Conservation (phyloP, 2,113 vertebrate species). For the Oreochromis tanganicae region DNA sequence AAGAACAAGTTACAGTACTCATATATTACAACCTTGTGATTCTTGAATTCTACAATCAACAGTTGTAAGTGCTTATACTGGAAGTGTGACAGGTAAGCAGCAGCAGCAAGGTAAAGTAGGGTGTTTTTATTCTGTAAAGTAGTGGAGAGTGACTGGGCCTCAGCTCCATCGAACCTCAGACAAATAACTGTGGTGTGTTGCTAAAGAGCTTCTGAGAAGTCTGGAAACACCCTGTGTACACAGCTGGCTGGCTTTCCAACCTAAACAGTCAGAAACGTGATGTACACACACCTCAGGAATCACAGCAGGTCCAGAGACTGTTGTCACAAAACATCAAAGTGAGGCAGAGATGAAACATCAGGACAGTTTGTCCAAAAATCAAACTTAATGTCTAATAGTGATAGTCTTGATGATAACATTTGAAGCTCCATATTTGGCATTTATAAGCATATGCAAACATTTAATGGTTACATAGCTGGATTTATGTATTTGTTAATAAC, state of each 20-base stretch:
- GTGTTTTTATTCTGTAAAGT: neutral
- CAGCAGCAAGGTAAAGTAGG: neutral
- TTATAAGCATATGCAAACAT: neutral
- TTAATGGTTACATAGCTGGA: neutral
- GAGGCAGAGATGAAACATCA: neutral
- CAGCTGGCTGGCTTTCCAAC: neutral
- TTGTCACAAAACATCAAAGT: neutral
- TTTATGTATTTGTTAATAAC: neutral
- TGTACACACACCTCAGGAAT: neutral
- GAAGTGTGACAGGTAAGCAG: constrained; percentile 25
- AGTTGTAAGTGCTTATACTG: constrained; percentile 14
- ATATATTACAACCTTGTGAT: neutral
- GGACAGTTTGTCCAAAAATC: neutral
- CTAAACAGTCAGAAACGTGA: neutral
- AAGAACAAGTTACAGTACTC: constrained; percentile 44
- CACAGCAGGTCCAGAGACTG: neutral
- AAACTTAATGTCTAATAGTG: neutral
- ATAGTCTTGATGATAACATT: neutral
- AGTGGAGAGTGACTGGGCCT: neutral
- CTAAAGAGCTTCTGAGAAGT: neutral
- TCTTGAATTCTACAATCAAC: constrained; percentile 26
- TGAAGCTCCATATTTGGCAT: neutral
- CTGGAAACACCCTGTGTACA: neutral
- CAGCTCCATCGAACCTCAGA: constrained; percentile 21
- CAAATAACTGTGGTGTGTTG: neutral